Percentiles rank a stretch among this genome's conserved stretches.
Evolutionary conservation across 23 tunicate genomes (phyloP).

Genomic region (Clavelina lepadiformis): DNA sequence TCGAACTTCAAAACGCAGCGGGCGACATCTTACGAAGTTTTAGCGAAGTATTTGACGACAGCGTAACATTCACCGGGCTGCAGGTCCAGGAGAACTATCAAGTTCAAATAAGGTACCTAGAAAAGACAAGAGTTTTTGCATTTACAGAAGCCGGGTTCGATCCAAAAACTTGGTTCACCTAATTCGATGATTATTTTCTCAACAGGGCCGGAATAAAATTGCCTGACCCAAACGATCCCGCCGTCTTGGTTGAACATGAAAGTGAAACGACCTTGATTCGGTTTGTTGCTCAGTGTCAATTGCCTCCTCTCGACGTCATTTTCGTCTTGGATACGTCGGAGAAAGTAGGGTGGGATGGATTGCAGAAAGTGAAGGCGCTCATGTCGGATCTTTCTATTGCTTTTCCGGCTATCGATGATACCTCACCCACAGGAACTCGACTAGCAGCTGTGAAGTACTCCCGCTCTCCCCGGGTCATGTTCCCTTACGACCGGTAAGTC

Average conservation of each 20-base stretch:
- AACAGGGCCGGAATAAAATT: too few relatives aligned
- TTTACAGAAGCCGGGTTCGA: too few relatives aligned
- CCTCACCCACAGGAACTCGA: constrained; percentile 9
- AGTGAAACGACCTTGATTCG: constrained; percentile 5
- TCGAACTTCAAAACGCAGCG: not conserved
- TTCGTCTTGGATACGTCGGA: constrained; percentile 14
- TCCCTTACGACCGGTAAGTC: not conserved
- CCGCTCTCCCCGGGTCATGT: not conserved
- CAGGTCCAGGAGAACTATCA: not conserved
- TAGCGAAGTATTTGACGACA: not conserved
- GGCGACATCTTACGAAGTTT: not conserved
- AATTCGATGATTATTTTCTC: too few relatives aligned
- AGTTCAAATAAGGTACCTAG: constrained; percentile 10
- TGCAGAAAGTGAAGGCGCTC: constrained; percentile 2
- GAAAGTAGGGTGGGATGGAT: not conserved
- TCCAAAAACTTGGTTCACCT: too few relatives aligned
- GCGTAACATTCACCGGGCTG: constrained; percentile 3
- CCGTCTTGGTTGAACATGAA: too few relatives aligned
- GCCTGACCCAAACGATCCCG: too few relatives aligned
- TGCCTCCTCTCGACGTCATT: constrained; percentile 17
- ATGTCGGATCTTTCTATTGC: not conserved
- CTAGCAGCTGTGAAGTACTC: constrained; percentile 24
- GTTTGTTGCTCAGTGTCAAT: not conserved
- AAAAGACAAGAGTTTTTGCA: too few relatives aligned
- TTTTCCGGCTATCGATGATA: not conserved